phyloP scores from a whole-genome alignment of 2,113 vertebrate species.

The Hippocampus guttulatus region DNA sequence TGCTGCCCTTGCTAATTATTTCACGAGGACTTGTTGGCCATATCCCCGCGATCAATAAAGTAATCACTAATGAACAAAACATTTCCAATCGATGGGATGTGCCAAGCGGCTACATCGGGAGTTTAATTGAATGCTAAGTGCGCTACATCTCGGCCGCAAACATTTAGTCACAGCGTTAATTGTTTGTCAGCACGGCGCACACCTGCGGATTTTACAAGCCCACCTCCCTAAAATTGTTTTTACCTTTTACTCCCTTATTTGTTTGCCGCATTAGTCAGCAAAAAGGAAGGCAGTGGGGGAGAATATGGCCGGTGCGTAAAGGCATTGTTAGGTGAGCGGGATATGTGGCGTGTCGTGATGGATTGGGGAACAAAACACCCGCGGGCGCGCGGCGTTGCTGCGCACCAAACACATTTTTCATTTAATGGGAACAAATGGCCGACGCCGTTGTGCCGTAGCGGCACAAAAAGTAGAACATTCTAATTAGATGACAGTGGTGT shows the following conservation, averaged over 20 bases:
- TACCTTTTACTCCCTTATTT: slow-evolving; percentile 7
- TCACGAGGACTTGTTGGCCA: neutral
- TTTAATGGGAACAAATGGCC: slow-evolving; percentile 54
- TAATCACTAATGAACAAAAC: neutral
- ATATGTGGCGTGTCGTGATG: slow-evolving; percentile 32
- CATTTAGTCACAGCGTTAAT: slow-evolving; percentile 1
- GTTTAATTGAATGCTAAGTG: neutral
- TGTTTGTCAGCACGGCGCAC: neutral
- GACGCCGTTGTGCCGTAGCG: slow-evolving; percentile 19
- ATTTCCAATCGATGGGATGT: neutral
- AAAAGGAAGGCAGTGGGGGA: neutral
- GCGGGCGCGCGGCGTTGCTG: slow-evolving; percentile 30
- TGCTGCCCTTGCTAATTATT: neutral
- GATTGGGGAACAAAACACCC: slow-evolving; percentile 36
- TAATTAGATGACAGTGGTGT: slow-evolving; percentile 21
- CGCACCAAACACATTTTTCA: slow-evolving; percentile 38
- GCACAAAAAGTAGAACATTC: slow-evolving; percentile 20
- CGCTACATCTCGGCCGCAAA: neutral
- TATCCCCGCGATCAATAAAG: neutral
- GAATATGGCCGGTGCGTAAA: slow-evolving; percentile 15
- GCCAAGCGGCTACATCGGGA: neutral
- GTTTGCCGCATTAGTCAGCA: slow-evolving; percentile 27
- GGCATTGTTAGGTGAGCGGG: slow-evolving; percentile 12
- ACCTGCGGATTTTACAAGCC: neutral
- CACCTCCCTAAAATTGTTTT: neutral